Conservation (phyloP, 2,113 vertebrate genomes). For the Heterotis niloticus region DNA sequence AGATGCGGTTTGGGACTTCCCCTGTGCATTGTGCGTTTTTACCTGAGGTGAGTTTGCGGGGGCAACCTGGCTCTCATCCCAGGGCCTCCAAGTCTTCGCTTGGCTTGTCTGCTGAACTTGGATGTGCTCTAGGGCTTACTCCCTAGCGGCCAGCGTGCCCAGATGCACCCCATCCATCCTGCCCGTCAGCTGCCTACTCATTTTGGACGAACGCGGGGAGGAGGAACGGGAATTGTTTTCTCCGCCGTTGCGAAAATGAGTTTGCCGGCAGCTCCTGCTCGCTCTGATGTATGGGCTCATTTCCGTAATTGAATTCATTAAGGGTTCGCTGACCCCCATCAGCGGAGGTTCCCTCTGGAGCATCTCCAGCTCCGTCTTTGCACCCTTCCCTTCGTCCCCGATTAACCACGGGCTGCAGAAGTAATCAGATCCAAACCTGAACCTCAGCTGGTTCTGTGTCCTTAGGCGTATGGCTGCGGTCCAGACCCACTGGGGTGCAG, state of each 20-base stretch:
- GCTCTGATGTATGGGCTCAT: conserved; percentile 39
- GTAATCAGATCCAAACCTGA: conserved; percentile 23
- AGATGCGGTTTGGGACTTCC: neutral
- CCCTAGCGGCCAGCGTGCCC: neutral
- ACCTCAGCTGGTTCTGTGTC: conserved; percentile 6
- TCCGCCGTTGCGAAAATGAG: conserved; percentile 35
- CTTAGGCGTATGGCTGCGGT: neutral
- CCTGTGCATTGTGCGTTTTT: neutral
- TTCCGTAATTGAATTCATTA: conserved; percentile 54
- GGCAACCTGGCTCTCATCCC: neutral
- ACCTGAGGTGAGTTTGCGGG: neutral
- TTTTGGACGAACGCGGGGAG: conserved; percentile 30
- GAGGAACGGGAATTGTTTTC: conserved; percentile 34
- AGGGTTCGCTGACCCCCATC: conserved; percentile 46
- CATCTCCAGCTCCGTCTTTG: neutral
- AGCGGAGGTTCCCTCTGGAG: conserved; percentile 42
- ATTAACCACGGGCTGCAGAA: conserved; percentile 4
- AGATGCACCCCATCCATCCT: conserved; percentile 42
- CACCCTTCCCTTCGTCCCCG: neutral
- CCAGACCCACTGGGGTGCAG: neutral
- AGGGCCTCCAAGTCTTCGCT: neutral
- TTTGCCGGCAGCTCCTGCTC: conserved; percentile 27
- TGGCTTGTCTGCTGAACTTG: neutral
- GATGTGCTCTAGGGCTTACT: neutral
- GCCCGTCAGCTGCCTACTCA: conserved; percentile 12